Base-by-base conservation (phyloP, 1,140 invertebrate genomes). In the Calephelis nemesis region DNA sequence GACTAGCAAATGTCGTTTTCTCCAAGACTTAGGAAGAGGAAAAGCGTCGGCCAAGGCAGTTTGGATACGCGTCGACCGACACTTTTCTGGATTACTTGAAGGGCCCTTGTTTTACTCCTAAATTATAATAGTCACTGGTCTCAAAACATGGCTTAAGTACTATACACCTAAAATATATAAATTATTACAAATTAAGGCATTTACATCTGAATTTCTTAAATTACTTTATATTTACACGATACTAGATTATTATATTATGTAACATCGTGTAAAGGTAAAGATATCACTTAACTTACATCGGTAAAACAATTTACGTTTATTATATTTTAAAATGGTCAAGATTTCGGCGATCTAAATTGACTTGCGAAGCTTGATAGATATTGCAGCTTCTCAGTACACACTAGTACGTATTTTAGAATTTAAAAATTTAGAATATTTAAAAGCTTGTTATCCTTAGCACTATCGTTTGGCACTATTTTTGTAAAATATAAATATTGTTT, bases 151-250 rank as follows among this genome's bases (percentile, higher is more conserved):
- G 87, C 89, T 91, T 91, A 91, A 91, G 87, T 91, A 91, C 89
- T 90, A 90, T 90, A 90, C 87, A 91, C 85, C 87, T 90, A 90
- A 88, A 87, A 89, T 91, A 90, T 89, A 91, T 91, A 91, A 91
- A 91, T 91, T 91, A 91, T 91, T 91, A 90, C 84, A 90, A 90
- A 89, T 88, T 90, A 90, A 90, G 89, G 89, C 89, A 91, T 91
- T 89, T 90, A 90, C 83, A 85, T 90, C 83, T 88, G 84, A 84
- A 81, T 81, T 90, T 74, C 86, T 89, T 88, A 90, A 78, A 77
- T 83, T 77, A 85, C 83, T 89, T 86, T 69, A 83, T 74, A 85
- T 85, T 88, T 88, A 89, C 87, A 86, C 87, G 85, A 91, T 84
- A 85, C 84, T 87, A 89, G 82, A 84, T 72, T 62, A 65, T 12